Conservation (phyloP, 1,140 invertebrate species). For the Megalonaias nervosa region DNA sequence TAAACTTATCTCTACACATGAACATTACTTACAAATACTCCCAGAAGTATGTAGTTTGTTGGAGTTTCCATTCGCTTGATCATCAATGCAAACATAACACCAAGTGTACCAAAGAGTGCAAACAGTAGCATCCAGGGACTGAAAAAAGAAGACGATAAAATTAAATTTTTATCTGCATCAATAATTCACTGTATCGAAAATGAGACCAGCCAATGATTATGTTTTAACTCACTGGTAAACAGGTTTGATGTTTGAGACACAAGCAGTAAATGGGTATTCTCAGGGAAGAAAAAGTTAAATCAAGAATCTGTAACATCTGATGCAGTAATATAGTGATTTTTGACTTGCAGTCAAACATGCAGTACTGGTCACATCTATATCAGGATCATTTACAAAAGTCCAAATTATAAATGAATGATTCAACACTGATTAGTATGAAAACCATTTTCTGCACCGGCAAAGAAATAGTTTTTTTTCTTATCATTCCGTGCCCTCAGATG, state of each 20-base stretch:
- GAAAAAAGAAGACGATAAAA: conserved; percentile 38
- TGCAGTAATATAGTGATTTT: background rate
- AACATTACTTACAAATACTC: conserved; percentile 67
- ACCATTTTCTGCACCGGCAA: no score
- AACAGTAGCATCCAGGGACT: conserved; percentile 71
- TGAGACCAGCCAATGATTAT: background rate
- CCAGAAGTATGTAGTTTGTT: conserved; percentile 72
- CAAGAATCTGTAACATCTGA: background rate
- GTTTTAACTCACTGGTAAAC: background rate
- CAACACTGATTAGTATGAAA: no score
- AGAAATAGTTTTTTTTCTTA: no score
- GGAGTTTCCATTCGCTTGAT: conserved; percentile 71
- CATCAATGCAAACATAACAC: conserved; percentile 70
- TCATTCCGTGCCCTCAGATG: no score
- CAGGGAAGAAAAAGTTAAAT: background rate
- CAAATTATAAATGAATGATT: no score
- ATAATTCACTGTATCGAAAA: background rate
- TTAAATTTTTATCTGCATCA: background rate
- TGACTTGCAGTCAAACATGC: no score
- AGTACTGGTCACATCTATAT: no score
- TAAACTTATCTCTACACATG: background rate
- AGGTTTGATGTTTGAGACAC: background rate
- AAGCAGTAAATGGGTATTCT: background rate
- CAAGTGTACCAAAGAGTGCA: conserved; percentile 70
- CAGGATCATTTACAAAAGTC: no score